Evolutionary conservation across 2,888 invertebrate genomes (phyloP), one percentile per base, ranked within the genome.

Genomic region (Schizotus pectinicornis): DNA sequence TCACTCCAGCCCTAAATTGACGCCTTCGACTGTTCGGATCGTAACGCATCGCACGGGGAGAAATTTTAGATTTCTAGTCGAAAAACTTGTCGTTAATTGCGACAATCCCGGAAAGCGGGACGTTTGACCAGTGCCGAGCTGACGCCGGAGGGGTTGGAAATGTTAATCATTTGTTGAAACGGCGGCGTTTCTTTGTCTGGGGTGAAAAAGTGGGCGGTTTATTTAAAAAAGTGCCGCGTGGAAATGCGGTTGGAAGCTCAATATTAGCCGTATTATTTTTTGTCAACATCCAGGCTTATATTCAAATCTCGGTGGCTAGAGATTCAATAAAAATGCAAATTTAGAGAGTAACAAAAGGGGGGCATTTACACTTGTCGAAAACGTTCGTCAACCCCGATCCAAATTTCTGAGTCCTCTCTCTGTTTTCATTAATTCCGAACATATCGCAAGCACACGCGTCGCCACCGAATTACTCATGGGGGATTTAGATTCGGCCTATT

Each of bases 231-330:
- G 39, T 34, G 34, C 49, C 47, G 46, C 48, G 61, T 49, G 54
- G 54, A 53, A 54, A 54, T 50, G 57, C 57, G 59, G 51, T 61
- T 41, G 37, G 61, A 74, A 74, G 74, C 75, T 83, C 83, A 82
- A 85, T 85, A 85, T 85, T 84, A 84, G 84, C 82, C 83, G 84
- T 84, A 84, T 85, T 83, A 85, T 84, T 85, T 85, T 85, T 85
- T 85, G 85, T 78, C 77, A 75, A 77, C 79, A 79, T 77, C 75
- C 72, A 68, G 77, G 77, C 78, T 79, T 79, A 77, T 78, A 79
- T 79, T 79, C 75, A 79, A 79, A 79, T 79, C 79, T 77, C 72
- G 71, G 71, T 68, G 74, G 77, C 77, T 76, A 73, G 76, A 77
- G 76, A 79, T 80, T 79, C 79, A 79, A 80, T 80, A 80, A 80